Conservation (phyloP, 2,888 invertebrate genomes). For the Smittia aterrima region DNA sequence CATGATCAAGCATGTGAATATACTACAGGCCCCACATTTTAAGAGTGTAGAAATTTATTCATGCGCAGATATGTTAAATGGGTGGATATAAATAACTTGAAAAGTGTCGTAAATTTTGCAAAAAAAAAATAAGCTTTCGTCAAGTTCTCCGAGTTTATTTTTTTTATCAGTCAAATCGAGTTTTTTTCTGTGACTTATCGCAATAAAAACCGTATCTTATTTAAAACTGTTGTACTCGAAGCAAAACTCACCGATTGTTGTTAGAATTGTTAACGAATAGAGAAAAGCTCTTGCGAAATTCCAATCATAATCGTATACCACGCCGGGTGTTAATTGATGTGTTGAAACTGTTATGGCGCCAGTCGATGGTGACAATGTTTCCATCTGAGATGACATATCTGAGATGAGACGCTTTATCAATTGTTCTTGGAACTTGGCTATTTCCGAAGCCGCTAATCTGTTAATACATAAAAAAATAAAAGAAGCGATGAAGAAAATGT, state of each 20-base stretch:
- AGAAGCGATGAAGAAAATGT: no score
- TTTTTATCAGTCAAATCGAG: no score
- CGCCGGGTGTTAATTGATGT: conserved; percentile 45
- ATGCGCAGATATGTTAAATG: neutral
- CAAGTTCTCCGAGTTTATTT: no score
- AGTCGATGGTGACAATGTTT: conserved; percentile 56
- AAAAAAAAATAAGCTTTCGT: no score
- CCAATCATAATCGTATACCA: conserved; percentile 69
- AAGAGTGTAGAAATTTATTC: no score
- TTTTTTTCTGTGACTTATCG: no score
- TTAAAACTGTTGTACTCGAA: no score
- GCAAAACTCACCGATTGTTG: conserved; percentile 76
- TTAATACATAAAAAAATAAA: neutral
- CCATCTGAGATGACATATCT: conserved; percentile 65
- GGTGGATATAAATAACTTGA: neutral
- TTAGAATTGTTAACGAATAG: conserved; percentile 90
- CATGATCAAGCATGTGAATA: neutral
- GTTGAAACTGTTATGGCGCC: conserved; percentile 51
- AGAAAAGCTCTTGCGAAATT: conserved; percentile 88
- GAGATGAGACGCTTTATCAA: conserved; percentile 75
- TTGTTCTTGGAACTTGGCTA: conserved; percentile 75
- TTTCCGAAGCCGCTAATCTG: conserved; percentile 55
- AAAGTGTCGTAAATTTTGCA: neutral
- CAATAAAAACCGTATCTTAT: no score
- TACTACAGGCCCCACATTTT: neutral